Conservation (phyloP, 2,797 vertebrate species). For the Mionectes olivaceus region DNA sequence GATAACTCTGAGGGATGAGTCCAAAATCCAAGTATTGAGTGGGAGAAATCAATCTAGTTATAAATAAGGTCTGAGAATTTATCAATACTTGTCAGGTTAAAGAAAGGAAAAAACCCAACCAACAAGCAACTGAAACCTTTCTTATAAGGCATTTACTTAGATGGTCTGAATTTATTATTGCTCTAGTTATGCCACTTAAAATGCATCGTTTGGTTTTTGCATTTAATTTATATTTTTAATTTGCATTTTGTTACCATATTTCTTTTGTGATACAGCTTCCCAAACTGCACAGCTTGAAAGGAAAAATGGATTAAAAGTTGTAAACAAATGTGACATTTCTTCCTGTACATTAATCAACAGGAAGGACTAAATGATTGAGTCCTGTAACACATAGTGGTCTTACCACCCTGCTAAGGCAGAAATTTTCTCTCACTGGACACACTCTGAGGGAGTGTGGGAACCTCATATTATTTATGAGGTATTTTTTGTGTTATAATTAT, state of each 20-base stretch:
- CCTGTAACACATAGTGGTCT: neutral
- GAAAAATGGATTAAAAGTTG: neutral
- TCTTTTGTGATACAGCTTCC: neutral
- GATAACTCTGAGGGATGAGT: neutral
- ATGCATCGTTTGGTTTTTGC: accelerated
- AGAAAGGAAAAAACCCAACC: neutral
- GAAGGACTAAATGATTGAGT: neutral
- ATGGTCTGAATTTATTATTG: neutral
- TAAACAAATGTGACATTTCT: neutral
- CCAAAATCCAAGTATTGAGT: neutral
- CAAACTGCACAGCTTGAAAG: neutral
- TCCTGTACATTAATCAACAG: neutral
- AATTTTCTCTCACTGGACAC: neutral
- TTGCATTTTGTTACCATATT: neutral
- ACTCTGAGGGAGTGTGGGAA: accelerated
- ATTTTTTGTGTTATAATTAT: neutral
- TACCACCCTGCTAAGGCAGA: neutral
- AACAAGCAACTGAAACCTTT: neutral
- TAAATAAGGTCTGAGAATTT: neutral
- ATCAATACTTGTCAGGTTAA: neutral
- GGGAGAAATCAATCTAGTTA: neutral
- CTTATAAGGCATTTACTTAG: neutral
- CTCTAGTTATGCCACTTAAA: neutral
- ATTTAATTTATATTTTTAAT: neutral
- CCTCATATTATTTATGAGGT: neutral